phyloP scores from a whole-genome alignment of 2,888 invertebrate species.

The Carabus problematicus region DNA sequence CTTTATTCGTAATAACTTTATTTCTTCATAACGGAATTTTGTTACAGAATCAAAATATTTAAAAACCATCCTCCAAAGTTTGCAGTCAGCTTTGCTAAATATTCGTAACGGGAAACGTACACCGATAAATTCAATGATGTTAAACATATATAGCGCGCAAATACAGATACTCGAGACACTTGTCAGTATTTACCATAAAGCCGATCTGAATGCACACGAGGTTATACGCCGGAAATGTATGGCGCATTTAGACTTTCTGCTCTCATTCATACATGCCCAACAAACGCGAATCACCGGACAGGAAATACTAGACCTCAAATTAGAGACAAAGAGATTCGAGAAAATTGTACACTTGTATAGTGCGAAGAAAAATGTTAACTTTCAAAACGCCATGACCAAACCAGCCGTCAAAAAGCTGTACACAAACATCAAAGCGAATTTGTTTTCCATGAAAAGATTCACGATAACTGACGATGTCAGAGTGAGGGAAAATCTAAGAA shows the following conservation, averaged over 20 bases:
- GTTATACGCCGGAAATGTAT: conserved; percentile 24
- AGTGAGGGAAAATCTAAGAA: conserved; percentile 44
- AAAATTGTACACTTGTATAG: conserved; percentile 49
- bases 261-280: conserved; percentile 44
- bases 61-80: conserved; percentile 17
- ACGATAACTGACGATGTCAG: conserved; percentile 43
- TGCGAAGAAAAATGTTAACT: conserved; percentile 40
- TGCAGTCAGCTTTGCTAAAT: conserved; percentile 37
- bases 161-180: conserved; percentile 48
- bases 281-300: conserved; percentile 51
- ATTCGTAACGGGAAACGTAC: conserved; percentile 43
- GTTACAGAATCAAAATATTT: conserved; percentile 36
- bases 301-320: conserved; percentile 51
- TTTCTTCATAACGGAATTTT: conserved; percentile 27
- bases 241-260: conserved; percentile 48
- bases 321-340: conserved; percentile 52
- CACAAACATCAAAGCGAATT: conserved; percentile 29
- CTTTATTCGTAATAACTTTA: conserved; percentile 13
- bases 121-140: conserved; percentile 45
- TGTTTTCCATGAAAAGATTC: conserved; percentile 45
- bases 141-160: conserved; percentile 45
- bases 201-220: conserved; percentile 13
- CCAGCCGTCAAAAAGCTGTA: conserved; percentile 19
- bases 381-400: conserved; percentile 20
- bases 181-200: conserved; percentile 41